A percentile compares a stretch with the other conserved stretches of the same genome.
Conservation (phyloP, 92 coral and sea anemone species). For the Paramuricea clavata region DNA sequence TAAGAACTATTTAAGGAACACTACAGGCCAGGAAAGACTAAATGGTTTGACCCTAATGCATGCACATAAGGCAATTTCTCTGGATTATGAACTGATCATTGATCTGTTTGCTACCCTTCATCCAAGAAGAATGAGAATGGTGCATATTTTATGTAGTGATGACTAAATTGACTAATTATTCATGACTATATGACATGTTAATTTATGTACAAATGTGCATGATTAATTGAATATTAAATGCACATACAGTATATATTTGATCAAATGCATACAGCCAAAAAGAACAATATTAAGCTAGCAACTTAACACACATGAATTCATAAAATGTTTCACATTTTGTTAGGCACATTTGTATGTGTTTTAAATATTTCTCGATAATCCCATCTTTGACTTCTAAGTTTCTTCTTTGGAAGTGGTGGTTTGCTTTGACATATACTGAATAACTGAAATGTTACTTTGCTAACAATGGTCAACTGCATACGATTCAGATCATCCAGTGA, state of each 20-base stretch:
- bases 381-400: not conserved
- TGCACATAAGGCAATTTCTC: slow-evolving; percentile 44
- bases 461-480: not conserved
- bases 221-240: no score
- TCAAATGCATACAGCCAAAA: slow-evolving; percentile 60
- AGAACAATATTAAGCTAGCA: no score
- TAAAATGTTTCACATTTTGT: not conserved
- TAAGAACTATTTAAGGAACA: no score
- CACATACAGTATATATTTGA: slow-evolving; percentile 57
- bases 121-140: no score
- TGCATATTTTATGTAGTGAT: no score
- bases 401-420: not conserved
- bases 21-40: no score
- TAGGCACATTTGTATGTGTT: not conserved
- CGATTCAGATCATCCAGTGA: not conserved
- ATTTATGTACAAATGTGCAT: no score
- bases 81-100: no score
- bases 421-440: not conserved
- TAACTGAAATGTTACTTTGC: slow-evolving; percentile 1
- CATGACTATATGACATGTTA: no score
- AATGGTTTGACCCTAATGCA: slow-evolving; percentile 50
- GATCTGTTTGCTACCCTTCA: no score
- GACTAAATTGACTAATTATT: no score
- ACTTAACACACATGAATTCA: not conserved
- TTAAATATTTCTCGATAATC: not conserved